Base-by-base conservation (phyloP, 2,113 vertebrate genomes). In the Diphyllodes magnificus region DNA sequence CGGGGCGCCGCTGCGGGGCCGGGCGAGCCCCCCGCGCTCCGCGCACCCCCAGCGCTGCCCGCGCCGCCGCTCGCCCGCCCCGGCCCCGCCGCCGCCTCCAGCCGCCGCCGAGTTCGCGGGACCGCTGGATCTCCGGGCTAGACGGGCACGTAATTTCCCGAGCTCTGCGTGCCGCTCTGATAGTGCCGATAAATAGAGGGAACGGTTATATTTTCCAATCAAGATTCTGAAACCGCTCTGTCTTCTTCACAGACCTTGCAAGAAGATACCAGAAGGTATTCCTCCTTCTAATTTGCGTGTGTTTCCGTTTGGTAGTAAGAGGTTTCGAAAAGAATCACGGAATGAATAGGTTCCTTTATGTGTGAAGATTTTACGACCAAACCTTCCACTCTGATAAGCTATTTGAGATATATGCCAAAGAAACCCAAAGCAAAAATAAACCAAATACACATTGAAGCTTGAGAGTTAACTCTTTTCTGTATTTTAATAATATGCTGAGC, bases 81-180 rank as follows among this genome's bases (percentile, higher is more conserved):
- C 59, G 27, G 33, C 27, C 35, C n/a, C 65, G 31, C 73, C 21
- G 28, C 81, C n/a, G 16, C 56, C 30, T 6, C 11, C 82, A 0
- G 59, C 64, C 15, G 9, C 61, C 2, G n/a, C 5, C 14, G 19
- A 6, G 59, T 19, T 6, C 8, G 10, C 10, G 14, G 65, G 8
- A 13, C 18, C 37, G 66, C 59, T 3, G 50, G 9, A 2, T 4
- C 66, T 8, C 11, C 31, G 13, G 3, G 9, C 16, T 4, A 0
- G 9, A 6, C 24, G 30, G 56, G 49, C 37, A 1, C 51, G 35
- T 6, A 3, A 24, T 17, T 39, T 37, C 37, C 35, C n/a, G 17
- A 18, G 68, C 59, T 40, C n/a, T 16, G 11, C n/a, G 11, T 17
- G 89, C 60, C 37, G 13, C 42, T 49, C 19, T 8, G 13, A 1